Percentiles rank a stretch among this genome's conserved stretches.
phyloP scores from a whole-genome alignment of 2,113 vertebrate species.

The Motacilla alba region DNA sequence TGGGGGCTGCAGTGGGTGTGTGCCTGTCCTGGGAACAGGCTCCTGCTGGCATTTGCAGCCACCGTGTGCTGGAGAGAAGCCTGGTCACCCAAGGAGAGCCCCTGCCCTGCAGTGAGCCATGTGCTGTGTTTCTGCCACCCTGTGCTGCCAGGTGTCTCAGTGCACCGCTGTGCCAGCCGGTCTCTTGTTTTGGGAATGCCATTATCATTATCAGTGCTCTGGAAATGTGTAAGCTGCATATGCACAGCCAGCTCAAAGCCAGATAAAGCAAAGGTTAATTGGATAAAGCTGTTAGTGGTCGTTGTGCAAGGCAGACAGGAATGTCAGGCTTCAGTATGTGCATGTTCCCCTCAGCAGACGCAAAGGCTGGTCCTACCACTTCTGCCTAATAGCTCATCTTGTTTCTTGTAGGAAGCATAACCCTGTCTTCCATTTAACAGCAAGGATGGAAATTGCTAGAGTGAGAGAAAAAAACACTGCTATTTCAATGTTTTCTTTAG shows the following conservation, averaged over 20 bases:
- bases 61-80: fast-evolving
- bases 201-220: not conserved
- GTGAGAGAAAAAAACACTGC: not conserved
- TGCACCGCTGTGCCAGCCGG: fast-evolving
- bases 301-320: not conserved
- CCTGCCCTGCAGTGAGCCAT: fast-evolving
- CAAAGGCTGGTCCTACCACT: not conserved
- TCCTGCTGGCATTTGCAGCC: not conserved
- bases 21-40: fast-evolving
- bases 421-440: not conserved
- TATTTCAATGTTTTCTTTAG: not conserved
- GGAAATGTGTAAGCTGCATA: not conserved
- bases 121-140: fast-evolving
- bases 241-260: not conserved
- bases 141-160: too few species aligned
- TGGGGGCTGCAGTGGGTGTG: fast-evolving
- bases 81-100: not conserved
- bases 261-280: not conserved
- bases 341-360: not conserved
- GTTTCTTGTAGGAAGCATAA: not conserved
- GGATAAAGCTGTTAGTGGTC: not conserved
- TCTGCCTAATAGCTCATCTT: not conserved
- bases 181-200: too few species aligned
- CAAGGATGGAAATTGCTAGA: not conserved
- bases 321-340: not conserved